Conservation (phyloP, 2,113 vertebrate species). For the Callopanchax toddi region DNA sequence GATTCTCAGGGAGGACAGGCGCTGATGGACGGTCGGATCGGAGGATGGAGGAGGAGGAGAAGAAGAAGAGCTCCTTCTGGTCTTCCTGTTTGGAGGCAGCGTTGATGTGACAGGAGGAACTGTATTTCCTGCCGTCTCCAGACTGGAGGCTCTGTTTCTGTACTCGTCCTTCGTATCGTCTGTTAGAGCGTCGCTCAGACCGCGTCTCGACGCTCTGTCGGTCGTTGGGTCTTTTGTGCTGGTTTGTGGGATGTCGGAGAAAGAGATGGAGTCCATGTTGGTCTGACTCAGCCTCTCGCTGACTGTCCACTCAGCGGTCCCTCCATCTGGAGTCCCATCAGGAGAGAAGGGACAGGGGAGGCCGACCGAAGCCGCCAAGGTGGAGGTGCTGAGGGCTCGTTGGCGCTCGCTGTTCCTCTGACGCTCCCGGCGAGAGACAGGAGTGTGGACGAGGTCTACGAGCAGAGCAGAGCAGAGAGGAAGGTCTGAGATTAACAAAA, state of each 20-base stretch:
- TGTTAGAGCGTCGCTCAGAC: slow-evolving; percentile 55
- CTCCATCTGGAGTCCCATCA: neutral
- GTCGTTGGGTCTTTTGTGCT: neutral
- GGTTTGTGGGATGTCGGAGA: slow-evolving; percentile 47
- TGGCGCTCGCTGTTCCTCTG: slow-evolving; percentile 65
- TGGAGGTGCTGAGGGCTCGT: slow-evolving; percentile 62
- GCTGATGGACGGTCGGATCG: slow-evolving; percentile 28
- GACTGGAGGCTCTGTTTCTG: slow-evolving; percentile 46
- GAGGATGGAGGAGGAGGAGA: slow-evolving; percentile 17
- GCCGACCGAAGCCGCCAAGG: slow-evolving; percentile 79
- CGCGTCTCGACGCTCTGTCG: slow-evolving; percentile 23
- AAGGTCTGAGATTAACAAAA: too few relatives aligned
- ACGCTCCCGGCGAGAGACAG: slow-evolving; percentile 56
- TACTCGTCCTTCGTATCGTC: slow-evolving; percentile 53
- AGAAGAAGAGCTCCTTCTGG: neutral
- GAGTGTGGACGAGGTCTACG: slow-evolving; percentile 28
- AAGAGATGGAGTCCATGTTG: slow-evolving; percentile 65
- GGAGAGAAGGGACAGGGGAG: slow-evolving; percentile 73
- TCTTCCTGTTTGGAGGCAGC: slow-evolving; percentile 4
- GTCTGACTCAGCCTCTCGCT: slow-evolving; percentile 55
- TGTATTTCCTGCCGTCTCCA: slow-evolving; percentile 36
- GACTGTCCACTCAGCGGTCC: slow-evolving; percentile 45
- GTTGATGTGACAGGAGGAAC: slow-evolving; percentile 28
- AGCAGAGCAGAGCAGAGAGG: slow-evolving; percentile 3
- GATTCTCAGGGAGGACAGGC: slow-evolving; percentile 79